These are phyloP conservation scores for Tridacna gigas DNA, from an alignment of 2,888 invertebrate genomes.

Conservation along the genomic window DNA sequence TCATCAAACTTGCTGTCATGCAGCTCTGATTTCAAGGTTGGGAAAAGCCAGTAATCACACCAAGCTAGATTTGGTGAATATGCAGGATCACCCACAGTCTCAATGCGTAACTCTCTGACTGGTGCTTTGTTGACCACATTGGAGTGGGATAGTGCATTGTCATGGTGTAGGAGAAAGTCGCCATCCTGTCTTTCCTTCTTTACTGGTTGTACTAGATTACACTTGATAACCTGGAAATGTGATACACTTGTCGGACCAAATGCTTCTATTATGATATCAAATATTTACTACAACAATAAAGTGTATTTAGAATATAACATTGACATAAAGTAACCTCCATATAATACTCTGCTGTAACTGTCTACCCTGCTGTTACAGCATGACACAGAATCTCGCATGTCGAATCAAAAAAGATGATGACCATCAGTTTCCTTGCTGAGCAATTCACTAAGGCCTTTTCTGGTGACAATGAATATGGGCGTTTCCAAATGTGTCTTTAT, in stretches of 20 bases:
- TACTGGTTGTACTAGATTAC: neutral
- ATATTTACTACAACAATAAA: neutral
- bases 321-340: neutral
- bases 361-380: neutral
- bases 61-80: conserved; percentile 17
- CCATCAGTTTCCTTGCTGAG: conserved; percentile 2
- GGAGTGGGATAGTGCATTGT: conserved; percentile 23
- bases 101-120: conserved; percentile 23
- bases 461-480: conserved; percentile 23
- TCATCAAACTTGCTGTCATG: neutral
- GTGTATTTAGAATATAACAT: neutral
- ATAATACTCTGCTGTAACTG: conserved; percentile 9
- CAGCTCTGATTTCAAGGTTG: conserved; percentile 12
- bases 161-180: conserved; percentile 18
- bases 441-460: conserved; percentile 8
- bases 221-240: conserved; percentile 2
- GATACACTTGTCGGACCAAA: neutral
- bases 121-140: conserved; percentile 13
- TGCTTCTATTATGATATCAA: neutral
- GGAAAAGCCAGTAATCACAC: conserved; percentile 9
- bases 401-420: conserved; percentile 1
- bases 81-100: conserved; percentile 24
- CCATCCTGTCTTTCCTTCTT: neutral
- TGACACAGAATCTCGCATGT: conserved; percentile 8
- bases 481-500: conserved; percentile 34